Evolutionary conservation across 1,140 invertebrate genomes (phyloP), one percentile per base, ranked within the genome.

Genomic region (Temnothorax nylanderi): DNA sequence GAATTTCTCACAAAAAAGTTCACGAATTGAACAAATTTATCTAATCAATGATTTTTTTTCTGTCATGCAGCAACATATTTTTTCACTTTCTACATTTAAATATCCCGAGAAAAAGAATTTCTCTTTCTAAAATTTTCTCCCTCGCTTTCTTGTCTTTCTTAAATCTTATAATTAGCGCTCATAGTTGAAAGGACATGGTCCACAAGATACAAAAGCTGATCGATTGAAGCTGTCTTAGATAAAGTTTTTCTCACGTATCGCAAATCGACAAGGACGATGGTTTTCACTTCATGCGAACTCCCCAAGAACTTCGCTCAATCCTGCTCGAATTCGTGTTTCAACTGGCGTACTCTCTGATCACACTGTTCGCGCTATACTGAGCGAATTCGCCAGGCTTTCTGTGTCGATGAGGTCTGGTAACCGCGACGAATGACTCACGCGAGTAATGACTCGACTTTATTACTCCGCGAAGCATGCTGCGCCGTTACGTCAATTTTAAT

Each of bases 371-470:
- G n/a, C n/a, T 64, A 21, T 32, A 87, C 77, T 76, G 87, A 77
- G 26, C 1, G 47, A 58, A 74, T 71, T 60, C 11, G 58, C 34
- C 54, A 21, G 64, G 85, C 67, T 89, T 72, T 44, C 56, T 60
- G 58, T 58, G 74, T 67, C 74, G 72, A 67, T 60, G 13, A 58
- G 32, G 56, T 88, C 88, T 51, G 21, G 87, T 89, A 89, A 89
- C 67, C 74, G 37, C 74, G 87, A 60, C 69, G 81, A 89, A 41
- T 89, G 88, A 89, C 67, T 89, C 88, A 89, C 74, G 44, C 74
- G 49, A 41, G 41, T 16, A 49, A 84, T 47, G 54, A 67, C n/a
- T 47, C 60, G 65, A 10, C 85, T 80, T 89, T 88, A 88, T 80
- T 89, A 65, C 82, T 54, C 58, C 51, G 62, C 72, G 87, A 65